A percentile compares a stretch with the other conserved stretches of the same genome.
phyloP scores from a whole-genome alignment of 2,888 invertebrate genomes.

The Orthosia gracilis region DNA sequence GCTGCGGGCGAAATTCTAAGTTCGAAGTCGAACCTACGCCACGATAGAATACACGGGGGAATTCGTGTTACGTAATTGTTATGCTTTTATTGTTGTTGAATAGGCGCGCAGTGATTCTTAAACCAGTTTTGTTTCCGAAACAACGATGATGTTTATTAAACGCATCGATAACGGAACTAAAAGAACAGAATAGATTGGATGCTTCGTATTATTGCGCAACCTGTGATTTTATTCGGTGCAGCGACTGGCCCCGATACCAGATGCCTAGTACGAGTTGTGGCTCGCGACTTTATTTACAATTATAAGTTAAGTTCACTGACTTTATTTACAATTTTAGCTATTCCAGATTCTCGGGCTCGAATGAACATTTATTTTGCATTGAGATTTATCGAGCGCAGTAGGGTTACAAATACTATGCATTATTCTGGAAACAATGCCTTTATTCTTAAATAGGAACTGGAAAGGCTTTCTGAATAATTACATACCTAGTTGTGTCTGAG shows the following conservation, averaged over 20 bases:
- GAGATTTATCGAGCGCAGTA: slow-evolving; percentile 31
- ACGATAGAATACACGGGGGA: slow-evolving; percentile 63
- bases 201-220: slow-evolving; percentile 82
- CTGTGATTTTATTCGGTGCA: slow-evolving; percentile 82
- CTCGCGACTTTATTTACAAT: slow-evolving; percentile 76
- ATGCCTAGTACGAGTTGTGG: slow-evolving; percentile 73
- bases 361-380: slow-evolving; percentile 51
- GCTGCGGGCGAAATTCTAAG: slow-evolving; percentile 75
- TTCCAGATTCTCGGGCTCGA: slow-evolving; percentile 57
- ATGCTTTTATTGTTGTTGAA: slow-evolving; percentile 72
- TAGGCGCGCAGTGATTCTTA: slow-evolving; percentile 61
- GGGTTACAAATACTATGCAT: slow-evolving; percentile 38
- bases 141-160: slow-evolving; percentile 78
- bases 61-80: slow-evolving; percentile 74
- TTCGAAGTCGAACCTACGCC: slow-evolving; percentile 74
- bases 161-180: slow-evolving; percentile 81
- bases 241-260: slow-evolving; percentile 78
- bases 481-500: neutral
- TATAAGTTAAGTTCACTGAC: slow-evolving; percentile 76
- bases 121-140: slow-evolving; percentile 76
- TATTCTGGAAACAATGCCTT: slow-evolving; percentile 8
- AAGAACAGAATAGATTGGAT: slow-evolving; percentile 78
- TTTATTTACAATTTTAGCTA: slow-evolving; percentile 72
- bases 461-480: slow-evolving; percentile 14
- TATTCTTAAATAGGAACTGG: slow-evolving; percentile 3